phyloP scores from a whole-genome alignment of 2,797 vertebrate genomes.

The Coluber constrictor region DNA sequence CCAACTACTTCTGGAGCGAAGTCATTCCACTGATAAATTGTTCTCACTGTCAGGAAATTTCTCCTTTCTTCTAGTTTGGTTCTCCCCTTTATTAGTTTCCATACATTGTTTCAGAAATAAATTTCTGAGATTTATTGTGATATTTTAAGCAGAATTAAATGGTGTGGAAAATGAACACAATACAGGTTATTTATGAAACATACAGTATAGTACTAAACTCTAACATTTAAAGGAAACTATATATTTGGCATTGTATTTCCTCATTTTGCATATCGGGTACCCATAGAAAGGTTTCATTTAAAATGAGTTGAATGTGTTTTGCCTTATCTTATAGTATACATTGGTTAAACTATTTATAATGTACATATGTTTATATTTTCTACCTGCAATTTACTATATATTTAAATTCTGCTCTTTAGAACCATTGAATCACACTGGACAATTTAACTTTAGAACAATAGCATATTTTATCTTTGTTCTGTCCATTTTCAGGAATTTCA shows the following conservation, averaged over 20 bases:
- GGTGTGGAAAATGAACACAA: background rate
- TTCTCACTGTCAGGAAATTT: no score
- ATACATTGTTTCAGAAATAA: no score
- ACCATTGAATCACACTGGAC: background rate
- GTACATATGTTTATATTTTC: background rate
- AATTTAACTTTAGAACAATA: background rate
- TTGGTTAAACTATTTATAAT: background rate
- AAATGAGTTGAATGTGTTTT: background rate
- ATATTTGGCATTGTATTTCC: background rate
- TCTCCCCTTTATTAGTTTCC: no score
- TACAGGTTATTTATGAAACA: background rate
- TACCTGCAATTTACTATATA: background rate
- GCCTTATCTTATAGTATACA: background rate
- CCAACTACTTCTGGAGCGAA: no score
- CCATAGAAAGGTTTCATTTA: background rate
- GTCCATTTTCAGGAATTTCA: background rate
- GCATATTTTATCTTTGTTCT: no score
- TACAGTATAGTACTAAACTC: background rate
- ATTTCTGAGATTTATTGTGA: background rate
- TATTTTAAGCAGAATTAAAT: background rate
- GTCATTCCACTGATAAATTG: no score
- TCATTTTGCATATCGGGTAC: background rate
- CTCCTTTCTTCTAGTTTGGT: no score
- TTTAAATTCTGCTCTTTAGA: background rate
- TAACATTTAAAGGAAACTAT: background rate